phyloP scores from a whole-genome alignment of 1,140 invertebrate species.

The Drosophila athabasca region DNA sequence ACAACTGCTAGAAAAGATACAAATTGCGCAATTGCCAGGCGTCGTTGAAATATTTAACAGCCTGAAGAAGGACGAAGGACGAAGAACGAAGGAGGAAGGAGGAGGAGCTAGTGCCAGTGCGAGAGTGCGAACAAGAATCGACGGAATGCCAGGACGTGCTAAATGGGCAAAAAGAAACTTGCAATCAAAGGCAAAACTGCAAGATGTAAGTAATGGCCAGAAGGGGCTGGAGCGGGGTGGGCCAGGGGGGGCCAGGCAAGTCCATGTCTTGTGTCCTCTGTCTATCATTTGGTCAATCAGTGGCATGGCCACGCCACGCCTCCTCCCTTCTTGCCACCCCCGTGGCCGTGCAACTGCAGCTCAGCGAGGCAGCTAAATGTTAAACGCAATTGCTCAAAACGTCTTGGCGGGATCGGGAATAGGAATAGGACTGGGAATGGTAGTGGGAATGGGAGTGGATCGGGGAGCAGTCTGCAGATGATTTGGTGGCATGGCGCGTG shows the following conservation, averaged over 20 bases:
- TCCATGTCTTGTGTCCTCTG: conserved; percentile 49
- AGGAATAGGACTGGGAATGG: not conserved
- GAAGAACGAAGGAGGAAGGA: not conserved
- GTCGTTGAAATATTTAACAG: conserved; percentile 60
- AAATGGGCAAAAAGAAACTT: conserved; percentile 70
- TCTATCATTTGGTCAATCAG: conserved; percentile 79
- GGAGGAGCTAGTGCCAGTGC: not conserved
- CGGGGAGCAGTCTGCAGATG: conserved; percentile 53
- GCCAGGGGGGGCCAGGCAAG: not conserved
- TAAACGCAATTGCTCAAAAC: conserved; percentile 63
- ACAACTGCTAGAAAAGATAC: conserved; percentile 42
- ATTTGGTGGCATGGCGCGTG: conserved; percentile 79
- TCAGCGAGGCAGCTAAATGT: conserved; percentile 60
- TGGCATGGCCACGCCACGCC: conserved; percentile 50
- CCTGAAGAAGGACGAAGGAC: not conserved
- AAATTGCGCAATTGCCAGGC: conserved; percentile 59
- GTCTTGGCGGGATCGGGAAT: conserved; percentile 22
- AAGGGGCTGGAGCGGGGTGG: not conserved
- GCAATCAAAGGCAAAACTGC: conserved; percentile 69
- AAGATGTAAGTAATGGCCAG: conserved; percentile 56
- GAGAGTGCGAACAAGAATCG: conserved; percentile 23
- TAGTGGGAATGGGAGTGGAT: not conserved
- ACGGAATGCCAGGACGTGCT: conserved; percentile 63
- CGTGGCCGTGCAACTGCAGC: conserved; percentile 24
- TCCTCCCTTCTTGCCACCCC: not conserved